Evolutionary conservation across 2,797 vertebrate genomes (phyloP).

Genomic region (Notoglanidium macrostoma): DNA sequence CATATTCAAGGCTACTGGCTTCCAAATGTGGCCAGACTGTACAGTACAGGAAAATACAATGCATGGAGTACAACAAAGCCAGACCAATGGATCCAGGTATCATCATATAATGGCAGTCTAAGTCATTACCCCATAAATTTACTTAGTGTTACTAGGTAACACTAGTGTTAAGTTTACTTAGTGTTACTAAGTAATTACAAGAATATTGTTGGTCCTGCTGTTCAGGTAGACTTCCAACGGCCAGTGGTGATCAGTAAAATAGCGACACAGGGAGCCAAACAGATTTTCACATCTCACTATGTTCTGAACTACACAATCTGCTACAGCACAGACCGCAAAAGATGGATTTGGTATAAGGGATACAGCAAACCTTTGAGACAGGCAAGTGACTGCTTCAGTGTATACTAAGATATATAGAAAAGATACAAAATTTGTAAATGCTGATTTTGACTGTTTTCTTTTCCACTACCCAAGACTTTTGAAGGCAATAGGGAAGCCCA

Average conservation of each 20-base stretch:
- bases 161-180: too few relatives aligned
- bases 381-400: constrained; percentile 65
- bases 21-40: constrained; percentile 85
- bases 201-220: constrained; percentile 9
- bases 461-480: constrained; percentile 76
- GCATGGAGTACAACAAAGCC: constrained; percentile 85
- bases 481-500: constrained; percentile 83
- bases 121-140: background rate
- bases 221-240: constrained; percentile 89
- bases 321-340: constrained; percentile 86
- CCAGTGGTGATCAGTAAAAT: constrained; percentile 89
- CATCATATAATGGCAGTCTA: background rate
- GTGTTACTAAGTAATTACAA: background rate
- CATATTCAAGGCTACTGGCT: constrained; percentile 82
- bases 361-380: constrained; percentile 75
- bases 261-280: constrained; percentile 89
- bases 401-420: background rate
- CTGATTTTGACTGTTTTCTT: constrained; percentile 25
- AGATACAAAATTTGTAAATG: background rate
- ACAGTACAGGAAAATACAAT: constrained; percentile 87
- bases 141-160: too few relatives aligned
- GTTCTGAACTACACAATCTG: constrained; percentile 79
- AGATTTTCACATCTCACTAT: constrained; percentile 76
- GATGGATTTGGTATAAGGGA: constrained; percentile 88
- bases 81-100: constrained; percentile 88